Evolutionary conservation across 2,797 vertebrate genomes (phyloP), one percentile per base, ranked within the genome.

Genomic region (Tenualosa thibaudeaui): DNA sequence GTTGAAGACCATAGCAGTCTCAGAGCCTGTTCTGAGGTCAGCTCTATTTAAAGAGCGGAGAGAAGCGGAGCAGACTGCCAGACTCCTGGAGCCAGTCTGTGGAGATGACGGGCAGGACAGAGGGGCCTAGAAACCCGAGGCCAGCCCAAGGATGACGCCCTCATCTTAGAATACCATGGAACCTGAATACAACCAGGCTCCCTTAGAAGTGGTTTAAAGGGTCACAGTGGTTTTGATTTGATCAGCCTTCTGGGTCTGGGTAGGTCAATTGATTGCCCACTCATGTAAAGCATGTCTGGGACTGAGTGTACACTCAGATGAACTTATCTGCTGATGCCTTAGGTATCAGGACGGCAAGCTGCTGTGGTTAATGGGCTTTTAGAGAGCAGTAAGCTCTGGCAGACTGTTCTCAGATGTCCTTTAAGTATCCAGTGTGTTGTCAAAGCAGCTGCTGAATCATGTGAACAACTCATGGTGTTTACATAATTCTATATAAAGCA

Each of bases 1-100:
- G 71, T 78, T 46, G 40, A 78, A 78, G 71, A 78, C 71, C 19
- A 40, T 78, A 46, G 37, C 71, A 78, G 71, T 78, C 71, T 15
- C 71, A 22, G 50, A 40, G 91, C 93, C 91, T 93, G 91, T 86
- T 85, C 89, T 92, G 92, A 94, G 94, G 93, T 94, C 94, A 94
- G 88, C 91, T 91, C 94, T 95, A 95, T 95, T 95, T 94, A 90
- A 86, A 90, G 93, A 90, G 91, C 6, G 46, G 46, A 51, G 50
- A 51, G 50, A 12, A 78, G 65, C 15, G 7, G 58, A 71, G 71
- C 92, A 94, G 94, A 94, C 94, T 93, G 89, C 81, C 92, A 93
- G 94, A 94, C 94, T 94, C 94, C 94, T 86, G 91, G 88, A 93
- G 90, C 90, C 86, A 89, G 86, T 89, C 88, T 75, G 81, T 86